These are phyloP conservation scores for Onychostoma macrolepis DNA, from an alignment of 2,113 vertebrate species.

Conservation along the genomic window DNA sequence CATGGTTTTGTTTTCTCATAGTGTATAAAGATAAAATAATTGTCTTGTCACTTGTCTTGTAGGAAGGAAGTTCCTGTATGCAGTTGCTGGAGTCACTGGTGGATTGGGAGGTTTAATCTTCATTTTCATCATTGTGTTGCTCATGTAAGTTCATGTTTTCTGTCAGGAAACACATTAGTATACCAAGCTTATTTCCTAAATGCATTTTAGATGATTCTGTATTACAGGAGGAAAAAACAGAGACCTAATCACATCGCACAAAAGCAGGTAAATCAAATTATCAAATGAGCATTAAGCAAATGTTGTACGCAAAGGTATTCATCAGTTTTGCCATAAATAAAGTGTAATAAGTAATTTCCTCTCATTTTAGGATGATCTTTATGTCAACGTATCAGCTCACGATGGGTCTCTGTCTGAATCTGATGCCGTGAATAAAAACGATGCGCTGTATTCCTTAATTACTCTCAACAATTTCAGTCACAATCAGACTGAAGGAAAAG, in stretches of 20 bases:
- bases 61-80: neutral
- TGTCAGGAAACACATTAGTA: neutral
- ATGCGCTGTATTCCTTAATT: neutral
- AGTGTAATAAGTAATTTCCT: neutral
- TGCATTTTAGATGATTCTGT: neutral
- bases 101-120: neutral
- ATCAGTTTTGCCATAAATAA: neutral
- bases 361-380: slow-evolving; percentile 10
- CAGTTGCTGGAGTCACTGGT: neutral
- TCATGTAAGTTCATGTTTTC: neutral
- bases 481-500: neutral
- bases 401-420: neutral
- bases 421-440: neutral
- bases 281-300: neutral
- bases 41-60: neutral
- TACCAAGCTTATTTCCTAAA: neutral
- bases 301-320: neutral
- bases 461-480: neutral
- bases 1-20: neutral
- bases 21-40: neutral
- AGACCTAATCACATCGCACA: neutral
- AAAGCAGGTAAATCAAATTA: neutral
- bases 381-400: neutral
- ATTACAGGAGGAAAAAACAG: neutral
- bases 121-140: neutral